Base-by-base conservation (phyloP, 2,888 invertebrate genomes). In the Ganaspis brasiliensis region DNA sequence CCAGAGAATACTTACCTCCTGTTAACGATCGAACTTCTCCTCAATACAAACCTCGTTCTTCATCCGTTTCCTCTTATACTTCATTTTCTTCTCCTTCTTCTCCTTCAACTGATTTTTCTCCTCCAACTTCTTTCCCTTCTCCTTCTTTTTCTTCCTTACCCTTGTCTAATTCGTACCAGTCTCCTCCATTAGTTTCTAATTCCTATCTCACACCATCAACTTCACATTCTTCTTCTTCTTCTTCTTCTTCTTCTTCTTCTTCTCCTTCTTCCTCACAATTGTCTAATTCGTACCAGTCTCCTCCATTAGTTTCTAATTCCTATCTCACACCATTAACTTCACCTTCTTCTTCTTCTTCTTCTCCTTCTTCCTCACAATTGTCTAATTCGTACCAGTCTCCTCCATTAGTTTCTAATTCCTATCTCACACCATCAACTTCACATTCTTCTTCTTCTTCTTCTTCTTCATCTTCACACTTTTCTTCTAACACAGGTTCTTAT, bases 1-100 rank as follows among this genome's bases (percentile, higher is more conserved):
- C 16, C 52, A 52, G 52, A 19, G 52, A 52, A 52, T 52, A 52
- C 52, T 52, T 52, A 52, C 14, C 40, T 21, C 63, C 63, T 63
- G 63, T 40, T 63, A 63, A 52, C 52, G 52, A 52, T 52, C 63
- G 40, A 12, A 40, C 63, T 40, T 63, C 37, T 9, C 21, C 3
- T 63, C 63, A 40, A 12, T 24, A 63, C 21, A 63, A 63, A 21
- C 40, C 37, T 8, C n/a, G 19, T 9, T 49, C 49, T 19, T 49
- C 55, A 24, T 14, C 49, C 19, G 12, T n/a, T 71, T 52, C 49
- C 10, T 52, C 31, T 71, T 52, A 24, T 31, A 49, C 49, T 16
- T 63, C 63, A 16, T 52, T 52, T 10, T 52, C 71, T 8, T 24
- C 37, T 63, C 12, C 14, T 8, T 40, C 40, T 19, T 40, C 40